These are phyloP conservation scores for Aurelia sp. DNA, from an alignment of 30 jellyfish, hydroid and myxozoan species.

Conservation along the genomic window DNA sequence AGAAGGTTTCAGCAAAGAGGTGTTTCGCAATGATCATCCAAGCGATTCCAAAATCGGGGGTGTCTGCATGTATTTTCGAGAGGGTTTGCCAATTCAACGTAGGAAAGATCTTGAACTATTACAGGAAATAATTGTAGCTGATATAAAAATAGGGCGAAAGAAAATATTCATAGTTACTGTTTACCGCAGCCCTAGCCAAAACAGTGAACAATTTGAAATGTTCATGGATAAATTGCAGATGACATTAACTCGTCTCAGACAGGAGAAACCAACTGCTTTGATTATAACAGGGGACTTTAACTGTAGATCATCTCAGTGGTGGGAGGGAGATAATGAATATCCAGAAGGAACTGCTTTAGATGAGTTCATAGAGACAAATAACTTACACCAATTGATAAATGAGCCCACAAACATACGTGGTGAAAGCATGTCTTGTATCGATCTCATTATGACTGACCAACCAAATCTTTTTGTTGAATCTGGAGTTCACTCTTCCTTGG, in stretches of 20 bases:
- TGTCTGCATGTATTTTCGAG: constrained; percentile 51
- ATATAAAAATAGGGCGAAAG: constrained; percentile 22
- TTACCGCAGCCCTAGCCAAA: constrained; percentile 34
- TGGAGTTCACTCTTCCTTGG: constrained; percentile 18
- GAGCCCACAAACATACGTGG: neutral
- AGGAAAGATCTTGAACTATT: constrained; percentile 33
- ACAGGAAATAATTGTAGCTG: constrained; percentile 21
- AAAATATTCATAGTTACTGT: neutral
- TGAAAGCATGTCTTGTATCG: constrained; percentile 21
- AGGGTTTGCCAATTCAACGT: constrained; percentile 48
- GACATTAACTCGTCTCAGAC: too few relatives aligned
- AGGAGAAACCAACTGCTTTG: too few relatives aligned
- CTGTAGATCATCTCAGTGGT: too few relatives aligned
- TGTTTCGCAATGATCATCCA: constrained; percentile 60
- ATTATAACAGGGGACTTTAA: too few relatives aligned
- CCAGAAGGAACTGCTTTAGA: too few relatives aligned
- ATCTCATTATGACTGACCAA: neutral
- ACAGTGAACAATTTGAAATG: neutral
- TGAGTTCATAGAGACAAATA: neutral
- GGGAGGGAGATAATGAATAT: too few relatives aligned
- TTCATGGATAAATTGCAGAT: neutral
- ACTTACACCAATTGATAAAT: neutral
- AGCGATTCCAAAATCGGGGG: constrained; percentile 36
- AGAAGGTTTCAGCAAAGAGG: constrained; percentile 54
- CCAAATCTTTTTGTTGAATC: constrained; percentile 7